A percentile compares a stretch with the other conserved stretches of the same genome.
phyloP scores from a whole-genome alignment of 2,888 invertebrate species.

The Lasioglossum zephyrum region DNA sequence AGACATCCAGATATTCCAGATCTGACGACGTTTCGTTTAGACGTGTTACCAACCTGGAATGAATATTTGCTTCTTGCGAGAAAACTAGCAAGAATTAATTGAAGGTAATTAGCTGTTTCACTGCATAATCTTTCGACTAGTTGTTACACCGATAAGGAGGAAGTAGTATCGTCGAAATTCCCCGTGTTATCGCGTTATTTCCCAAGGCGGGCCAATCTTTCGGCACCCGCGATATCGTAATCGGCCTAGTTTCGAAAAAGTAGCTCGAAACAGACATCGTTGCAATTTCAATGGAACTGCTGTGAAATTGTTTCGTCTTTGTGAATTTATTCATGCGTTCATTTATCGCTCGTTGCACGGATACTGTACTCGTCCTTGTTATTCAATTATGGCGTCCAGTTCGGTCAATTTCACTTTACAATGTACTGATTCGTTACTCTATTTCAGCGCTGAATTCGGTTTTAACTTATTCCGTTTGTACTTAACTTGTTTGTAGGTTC shows the following conservation, averaged over 20 bases:
- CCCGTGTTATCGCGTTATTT: constrained; percentile 63
- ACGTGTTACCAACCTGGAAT: neutral
- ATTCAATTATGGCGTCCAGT: neutral
- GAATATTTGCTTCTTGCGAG: neutral
- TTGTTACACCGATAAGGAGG: constrained; percentile 55
- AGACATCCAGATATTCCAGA: neutral
- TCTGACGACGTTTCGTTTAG: neutral
- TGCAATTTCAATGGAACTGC: neutral
- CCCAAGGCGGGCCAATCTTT: constrained; percentile 64
- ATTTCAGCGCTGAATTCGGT: neutral
- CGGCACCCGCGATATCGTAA: constrained; percentile 63
- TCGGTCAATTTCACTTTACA: no score
- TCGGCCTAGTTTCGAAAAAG: constrained; percentile 38
- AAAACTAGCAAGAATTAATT: constrained; percentile 18
- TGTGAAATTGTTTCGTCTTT: neutral
- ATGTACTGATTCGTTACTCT: neutral
- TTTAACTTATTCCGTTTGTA: neutral
- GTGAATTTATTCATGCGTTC: neutral
- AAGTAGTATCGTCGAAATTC: constrained; percentile 63
- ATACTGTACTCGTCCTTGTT: neutral
- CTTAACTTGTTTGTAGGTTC: neutral
- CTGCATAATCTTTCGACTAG: constrained; percentile 45
- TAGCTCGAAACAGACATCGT: neutral
- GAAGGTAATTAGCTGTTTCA: constrained; percentile 40
- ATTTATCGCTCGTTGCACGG: neutral